Conservation (phyloP, 2,797 vertebrate species). For the Hippocampus kuda region DNA sequence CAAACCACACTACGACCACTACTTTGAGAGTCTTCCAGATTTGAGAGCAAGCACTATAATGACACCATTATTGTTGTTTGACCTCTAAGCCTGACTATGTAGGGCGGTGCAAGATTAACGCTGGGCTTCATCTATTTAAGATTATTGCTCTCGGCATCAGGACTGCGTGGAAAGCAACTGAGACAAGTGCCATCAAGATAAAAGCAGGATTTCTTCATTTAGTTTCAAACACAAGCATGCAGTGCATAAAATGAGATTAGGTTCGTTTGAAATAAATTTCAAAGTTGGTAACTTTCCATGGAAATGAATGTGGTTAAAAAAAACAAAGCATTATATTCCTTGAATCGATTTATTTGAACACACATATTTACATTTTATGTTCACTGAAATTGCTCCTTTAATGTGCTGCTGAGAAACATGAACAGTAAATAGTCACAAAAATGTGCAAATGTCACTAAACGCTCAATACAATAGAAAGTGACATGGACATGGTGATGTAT, state of each 20-base stretch:
- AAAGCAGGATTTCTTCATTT: constrained; percentile 4
- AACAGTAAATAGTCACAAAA: no score
- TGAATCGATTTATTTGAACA: not conserved
- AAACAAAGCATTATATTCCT: not conserved
- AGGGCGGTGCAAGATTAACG: constrained; percentile 61
- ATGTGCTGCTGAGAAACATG: no score
- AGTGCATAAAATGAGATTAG: not conserved
- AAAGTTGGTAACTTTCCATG: not conserved
- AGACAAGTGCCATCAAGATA: constrained; percentile 13
- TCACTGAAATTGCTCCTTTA: no score
- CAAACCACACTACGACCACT: not conserved
- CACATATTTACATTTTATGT: no score
- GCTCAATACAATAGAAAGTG: no score
- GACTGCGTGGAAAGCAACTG: constrained; percentile 14
- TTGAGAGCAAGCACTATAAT: constrained; percentile 33
- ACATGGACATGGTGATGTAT: no score
- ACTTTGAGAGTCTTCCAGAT: constrained; percentile 19
- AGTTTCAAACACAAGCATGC: not conserved
- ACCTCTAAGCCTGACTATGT: constrained; percentile 52
- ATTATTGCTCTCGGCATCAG: constrained; percentile 37
- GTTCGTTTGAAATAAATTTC: not conserved
- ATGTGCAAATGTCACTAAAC: no score
- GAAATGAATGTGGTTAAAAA: not conserved
- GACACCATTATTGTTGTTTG: constrained; percentile 53
- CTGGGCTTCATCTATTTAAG: constrained; percentile 45